Evolutionary conservation across 2,888 invertebrate genomes (phyloP).

Genomic region (Athalia circularis): DNA sequence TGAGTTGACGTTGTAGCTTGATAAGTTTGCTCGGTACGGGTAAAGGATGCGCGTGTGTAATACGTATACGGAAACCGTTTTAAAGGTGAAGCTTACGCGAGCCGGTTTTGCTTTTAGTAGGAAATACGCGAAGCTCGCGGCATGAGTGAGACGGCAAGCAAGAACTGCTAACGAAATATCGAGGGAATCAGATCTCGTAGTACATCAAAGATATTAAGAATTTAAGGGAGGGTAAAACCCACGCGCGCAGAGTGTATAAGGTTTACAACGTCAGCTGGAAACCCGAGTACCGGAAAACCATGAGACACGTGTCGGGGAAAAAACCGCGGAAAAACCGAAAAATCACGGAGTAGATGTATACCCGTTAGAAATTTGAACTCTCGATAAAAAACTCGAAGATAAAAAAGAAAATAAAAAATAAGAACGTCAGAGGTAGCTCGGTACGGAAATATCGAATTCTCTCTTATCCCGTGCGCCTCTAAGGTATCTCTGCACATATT

Average conservation of each 20-base stretch:
- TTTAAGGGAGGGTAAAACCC: constrained; percentile 4
- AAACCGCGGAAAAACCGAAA: too few species aligned
- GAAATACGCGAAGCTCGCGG: background rate
- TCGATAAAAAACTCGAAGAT: too few species aligned
- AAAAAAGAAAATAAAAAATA: too few species aligned
- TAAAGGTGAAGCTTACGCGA: background rate
- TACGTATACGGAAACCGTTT: background rate
- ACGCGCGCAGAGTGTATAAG: background rate
- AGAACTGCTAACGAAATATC: constrained; percentile 29
- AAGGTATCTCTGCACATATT: background rate
- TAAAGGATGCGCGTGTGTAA: background rate
- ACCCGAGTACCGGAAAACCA: constrained; percentile 30
- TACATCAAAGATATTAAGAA: constrained; percentile 42
- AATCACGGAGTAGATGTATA: too few species aligned
- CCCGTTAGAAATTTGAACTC: too few species aligned
- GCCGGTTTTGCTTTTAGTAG: background rate
- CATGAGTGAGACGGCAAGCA: background rate
- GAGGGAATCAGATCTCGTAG: constrained; percentile 30
- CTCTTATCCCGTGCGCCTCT: background rate
- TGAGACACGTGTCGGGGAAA: background rate
- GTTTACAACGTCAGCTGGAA: background rate
- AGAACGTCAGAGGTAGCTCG: too few species aligned
- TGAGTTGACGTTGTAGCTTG: too few species aligned
- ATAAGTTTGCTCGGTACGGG: too few species aligned
- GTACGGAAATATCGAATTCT: too few species aligned